Evolutionary conservation across 2,888 invertebrate genomes (phyloP), one percentile per base, ranked within the genome.

Genomic region (Helleia helle): DNA sequence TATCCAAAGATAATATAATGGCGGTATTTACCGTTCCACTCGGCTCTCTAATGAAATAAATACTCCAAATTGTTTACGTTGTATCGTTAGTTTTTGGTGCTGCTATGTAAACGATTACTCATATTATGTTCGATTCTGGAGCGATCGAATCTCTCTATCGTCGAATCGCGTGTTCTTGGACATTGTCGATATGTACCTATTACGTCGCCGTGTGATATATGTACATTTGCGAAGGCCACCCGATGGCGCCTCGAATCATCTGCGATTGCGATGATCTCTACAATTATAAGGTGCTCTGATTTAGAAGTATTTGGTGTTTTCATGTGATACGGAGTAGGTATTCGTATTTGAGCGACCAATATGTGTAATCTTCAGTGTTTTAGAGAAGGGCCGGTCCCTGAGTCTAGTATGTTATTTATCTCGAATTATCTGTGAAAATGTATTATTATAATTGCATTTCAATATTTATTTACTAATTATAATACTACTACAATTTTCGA

Each of bases 271-370:
- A 74, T 81, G 84, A 85, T 85, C 81, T 85, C 84, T 85, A 84
- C 83, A 81, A 84, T 85, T 83, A 77, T 81, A 81, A 84, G 85
- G 85, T 86, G 85, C 86, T 86, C 83, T 80, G 74, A 76, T 65
- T 71, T 83, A 81, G 77, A 71, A 72, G 11, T 74, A 79, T 74
- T 74, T 68, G 67, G 69, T 73, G 70, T 69, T 70, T 67, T 74
- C 74, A 73, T 77, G 80, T 80, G 81, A 80, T 80, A 76, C 65
- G 68, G 60, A 59, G 56, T 72, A 73, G 65, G 65, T 65, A 69
- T 67, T 68, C 62, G 65, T 71, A 69, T 69, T 65, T 59, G 73
- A 71, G 66, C 72, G 79, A 79, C 81, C 80, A 76, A 79, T 77
- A 58, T 71, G 64, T 71, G 63, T 69, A 67, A 66, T 62, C 63